Conservation (phyloP, 1,140 invertebrate species). For the Maniola jurtina region DNA sequence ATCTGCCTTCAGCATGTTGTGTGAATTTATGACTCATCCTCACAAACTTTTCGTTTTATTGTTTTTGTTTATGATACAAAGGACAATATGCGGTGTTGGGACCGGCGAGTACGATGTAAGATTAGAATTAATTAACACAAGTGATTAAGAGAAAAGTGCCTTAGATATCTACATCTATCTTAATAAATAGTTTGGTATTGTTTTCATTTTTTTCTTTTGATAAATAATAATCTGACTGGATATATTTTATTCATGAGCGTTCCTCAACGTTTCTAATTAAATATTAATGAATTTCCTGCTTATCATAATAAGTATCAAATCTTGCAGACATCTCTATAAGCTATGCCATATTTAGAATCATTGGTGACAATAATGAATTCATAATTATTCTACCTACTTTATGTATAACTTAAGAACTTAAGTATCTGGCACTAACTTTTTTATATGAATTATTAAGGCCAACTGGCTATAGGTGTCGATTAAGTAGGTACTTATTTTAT, state of each 20-base stretch:
- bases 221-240: not conserved
- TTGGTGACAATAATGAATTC: not conserved
- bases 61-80: constrained; percentile 35
- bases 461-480: no score
- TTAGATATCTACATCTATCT: not conserved
- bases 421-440: not conserved
- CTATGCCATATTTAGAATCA: constrained; percentile 8
- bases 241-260: constrained; percentile 4
- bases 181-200: not conserved
- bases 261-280: constrained; percentile 1
- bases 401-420: not conserved
- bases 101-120: not conserved
- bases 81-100: constrained; percentile 16
- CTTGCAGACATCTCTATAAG: constrained; percentile 15
- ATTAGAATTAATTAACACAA: constrained; percentile 20
- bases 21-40: constrained; percentile 30
- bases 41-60: constrained; percentile 33
- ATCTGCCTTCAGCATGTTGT: constrained; percentile 32
- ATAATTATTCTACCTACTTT: constrained; percentile 1
- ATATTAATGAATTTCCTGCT: constrained; percentile 8
- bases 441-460: not conserved
- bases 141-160: not conserved
- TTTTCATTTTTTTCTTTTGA: not conserved
- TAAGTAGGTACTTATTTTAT: no score
- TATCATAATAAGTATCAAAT: constrained; percentile 14